A percentile compares a stretch with the other conserved stretches of the same genome.
phyloP scores from a whole-genome alignment of 2,113 vertebrate species.

The Psammodynastes pulverulentus region DNA sequence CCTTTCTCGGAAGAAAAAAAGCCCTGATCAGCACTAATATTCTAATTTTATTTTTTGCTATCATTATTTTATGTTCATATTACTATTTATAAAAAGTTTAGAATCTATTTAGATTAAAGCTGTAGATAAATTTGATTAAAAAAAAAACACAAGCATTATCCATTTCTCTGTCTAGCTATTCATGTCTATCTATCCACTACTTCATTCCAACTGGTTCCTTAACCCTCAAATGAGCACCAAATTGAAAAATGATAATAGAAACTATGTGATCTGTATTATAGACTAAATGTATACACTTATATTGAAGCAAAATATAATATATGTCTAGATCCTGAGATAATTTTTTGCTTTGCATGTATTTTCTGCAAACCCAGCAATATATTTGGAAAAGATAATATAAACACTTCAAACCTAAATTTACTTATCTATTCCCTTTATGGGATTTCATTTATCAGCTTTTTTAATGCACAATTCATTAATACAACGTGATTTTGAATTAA shows the following conservation, averaged over 20 bases:
- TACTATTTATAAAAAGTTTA: background rate
- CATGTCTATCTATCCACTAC: background rate
- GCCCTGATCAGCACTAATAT: too few relatives aligned
- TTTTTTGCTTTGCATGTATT: background rate
- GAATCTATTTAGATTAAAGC: background rate
- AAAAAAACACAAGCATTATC: background rate
- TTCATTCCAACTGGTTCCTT: background rate
- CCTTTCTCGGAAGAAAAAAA: too few relatives aligned
- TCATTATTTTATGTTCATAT: background rate
- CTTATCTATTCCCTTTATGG: slow-evolving; percentile 25
- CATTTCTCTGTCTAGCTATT: background rate
- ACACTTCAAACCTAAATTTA: slow-evolving; percentile 19
- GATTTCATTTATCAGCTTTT: slow-evolving; percentile 40
- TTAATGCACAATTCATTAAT: slow-evolving; percentile 43
- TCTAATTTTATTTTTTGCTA: background rate
- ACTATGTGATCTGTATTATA: background rate
- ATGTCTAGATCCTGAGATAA: background rate
- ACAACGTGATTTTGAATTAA: slow-evolving; percentile 58
- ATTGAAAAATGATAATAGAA: background rate
- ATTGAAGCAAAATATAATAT: background rate
- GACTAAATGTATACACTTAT: background rate
- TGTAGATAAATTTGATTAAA: background rate
- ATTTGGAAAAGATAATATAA: background rate
- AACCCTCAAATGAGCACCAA: background rate
- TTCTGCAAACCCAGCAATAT: background rate